Evolutionary conservation across 2,797 vertebrate species (phyloP), one percentile per base, ranked within the genome.

Genomic region (Chiroxiphia lanceolata): DNA sequence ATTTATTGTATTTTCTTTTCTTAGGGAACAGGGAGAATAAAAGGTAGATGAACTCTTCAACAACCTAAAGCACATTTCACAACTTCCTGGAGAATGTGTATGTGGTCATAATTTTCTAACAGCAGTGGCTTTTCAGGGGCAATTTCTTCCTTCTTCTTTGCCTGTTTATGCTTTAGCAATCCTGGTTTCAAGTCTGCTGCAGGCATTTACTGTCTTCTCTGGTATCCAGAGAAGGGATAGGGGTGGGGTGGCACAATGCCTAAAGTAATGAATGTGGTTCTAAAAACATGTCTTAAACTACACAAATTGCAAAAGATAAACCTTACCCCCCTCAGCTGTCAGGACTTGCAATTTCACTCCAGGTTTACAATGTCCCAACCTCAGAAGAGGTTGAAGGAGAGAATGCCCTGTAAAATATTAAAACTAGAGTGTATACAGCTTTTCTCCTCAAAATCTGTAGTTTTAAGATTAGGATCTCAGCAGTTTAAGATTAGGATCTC

Each of bases 1-100:
- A 96, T 95, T 42, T 67, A 87, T 92, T 90, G n/a, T 68, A n/a
- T 36, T 70, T 70, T 74, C 63, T 89, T 93, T 38, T 17, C 74
- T 84, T 74, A 29, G 68, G 53, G 40, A 89, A 51, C 0, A 3
- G 50, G 31, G 13, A 27, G 18, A 57, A 75, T 57, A 86, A 88
- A 92, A 85, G 53, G 71, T 81, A 74, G 86, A 71, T 69, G 64
- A 89, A 67, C 56, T 91, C 48, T 89, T 83, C 84, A 87, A 88
- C 64, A 94, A 54, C 57, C n/a, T 89, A 44, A 56, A 93, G 72
- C 33, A 44, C 14, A 25, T 89, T 93, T 83, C n/a, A 54, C 57
- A 82, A 8, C 80, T 42, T 84, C 27, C 48, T 68, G 47, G 70
- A 95, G 68, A 94, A 94, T 90, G 89, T 92, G 29, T 64, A 70